phyloP scores from a whole-genome alignment of 2,113 vertebrate genomes.

The Haliaeetus leucogaster region DNA sequence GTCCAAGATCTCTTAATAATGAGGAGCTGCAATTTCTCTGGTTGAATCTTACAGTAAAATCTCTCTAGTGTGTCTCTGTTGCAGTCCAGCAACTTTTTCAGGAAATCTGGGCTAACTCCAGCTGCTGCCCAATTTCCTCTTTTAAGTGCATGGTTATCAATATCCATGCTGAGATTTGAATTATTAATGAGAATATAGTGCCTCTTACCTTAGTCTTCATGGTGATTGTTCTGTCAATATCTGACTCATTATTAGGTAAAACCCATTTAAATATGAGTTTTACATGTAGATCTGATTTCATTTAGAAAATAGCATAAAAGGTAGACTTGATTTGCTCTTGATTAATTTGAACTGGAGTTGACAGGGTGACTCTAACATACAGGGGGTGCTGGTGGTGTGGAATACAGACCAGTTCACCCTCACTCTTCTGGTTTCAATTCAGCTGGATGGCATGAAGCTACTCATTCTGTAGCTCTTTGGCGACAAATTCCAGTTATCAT shows the following conservation, averaged over 20 bases:
- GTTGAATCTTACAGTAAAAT: neutral
- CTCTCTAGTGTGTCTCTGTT: neutral
- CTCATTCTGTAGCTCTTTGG: neutral
- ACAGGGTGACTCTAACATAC: neutral
- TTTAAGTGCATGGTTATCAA: conserved; percentile 1
- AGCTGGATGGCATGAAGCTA: neutral
- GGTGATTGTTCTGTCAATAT: conserved; percentile 26
- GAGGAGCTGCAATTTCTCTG: neutral
- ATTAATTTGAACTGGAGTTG: neutral
- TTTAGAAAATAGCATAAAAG: conserved; percentile 33
- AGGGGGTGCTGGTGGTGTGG: neutral
- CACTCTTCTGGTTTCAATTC: neutral
- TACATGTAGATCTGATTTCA: conserved; percentile 15
- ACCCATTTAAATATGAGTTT: conserved; percentile 40
- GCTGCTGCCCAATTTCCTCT: neutral
- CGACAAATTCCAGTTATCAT: neutral
- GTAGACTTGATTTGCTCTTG: neutral
- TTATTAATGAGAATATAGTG: conserved; percentile 44
- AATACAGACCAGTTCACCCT: neutral
- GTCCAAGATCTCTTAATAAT: neutral
- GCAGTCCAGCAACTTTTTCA: neutral
- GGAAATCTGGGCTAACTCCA: neutral
- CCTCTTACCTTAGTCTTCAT: conserved; percentile 24
- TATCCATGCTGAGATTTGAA: conserved; percentile 17
- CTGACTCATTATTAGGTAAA: conserved; percentile 18